Evolutionary conservation across 2,888 invertebrate species (phyloP).

Genomic region (Drosophila affinis): DNA sequence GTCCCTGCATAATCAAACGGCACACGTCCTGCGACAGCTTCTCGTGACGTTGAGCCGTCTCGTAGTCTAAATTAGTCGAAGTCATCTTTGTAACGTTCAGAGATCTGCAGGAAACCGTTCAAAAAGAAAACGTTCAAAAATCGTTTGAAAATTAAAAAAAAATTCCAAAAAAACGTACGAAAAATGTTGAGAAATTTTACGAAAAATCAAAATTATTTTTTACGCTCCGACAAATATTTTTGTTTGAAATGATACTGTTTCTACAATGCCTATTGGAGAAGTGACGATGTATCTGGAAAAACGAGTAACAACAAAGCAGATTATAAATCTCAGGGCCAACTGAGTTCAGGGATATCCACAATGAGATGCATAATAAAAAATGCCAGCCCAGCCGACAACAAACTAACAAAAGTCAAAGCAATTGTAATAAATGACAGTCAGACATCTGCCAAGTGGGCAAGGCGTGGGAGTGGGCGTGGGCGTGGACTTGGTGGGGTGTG

Average conservation of each 20-base stretch:
- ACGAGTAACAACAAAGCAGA: background rate
- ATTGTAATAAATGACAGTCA: constrained; percentile 84
- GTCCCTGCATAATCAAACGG: constrained; percentile 15
- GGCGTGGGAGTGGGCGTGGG: constrained; percentile 32
- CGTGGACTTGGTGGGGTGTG: background rate
- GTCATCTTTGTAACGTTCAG: constrained; percentile 1
- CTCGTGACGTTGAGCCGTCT: constrained; percentile 1
- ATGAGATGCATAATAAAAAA: constrained; percentile 43
- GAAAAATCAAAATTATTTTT: background rate
- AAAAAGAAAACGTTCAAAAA: background rate
- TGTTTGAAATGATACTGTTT: background rate
- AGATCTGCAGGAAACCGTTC: background rate
- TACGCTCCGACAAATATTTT: background rate
- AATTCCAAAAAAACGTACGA: background rate
- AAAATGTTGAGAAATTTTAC: background rate
- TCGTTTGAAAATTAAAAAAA: background rate
- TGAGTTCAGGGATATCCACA: constrained; percentile 33
- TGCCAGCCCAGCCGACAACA: constrained; percentile 54
- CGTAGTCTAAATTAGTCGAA: background rate
- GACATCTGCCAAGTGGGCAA: constrained; percentile 71
- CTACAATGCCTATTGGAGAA: background rate
- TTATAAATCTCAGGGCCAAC: constrained; percentile 30
- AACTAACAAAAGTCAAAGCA: constrained; percentile 81
- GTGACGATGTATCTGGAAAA: background rate
- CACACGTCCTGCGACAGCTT: constrained; percentile 19